phyloP scores from a whole-genome alignment of 2,113 vertebrate genomes.

The Isurus oxyrinchus region DNA sequence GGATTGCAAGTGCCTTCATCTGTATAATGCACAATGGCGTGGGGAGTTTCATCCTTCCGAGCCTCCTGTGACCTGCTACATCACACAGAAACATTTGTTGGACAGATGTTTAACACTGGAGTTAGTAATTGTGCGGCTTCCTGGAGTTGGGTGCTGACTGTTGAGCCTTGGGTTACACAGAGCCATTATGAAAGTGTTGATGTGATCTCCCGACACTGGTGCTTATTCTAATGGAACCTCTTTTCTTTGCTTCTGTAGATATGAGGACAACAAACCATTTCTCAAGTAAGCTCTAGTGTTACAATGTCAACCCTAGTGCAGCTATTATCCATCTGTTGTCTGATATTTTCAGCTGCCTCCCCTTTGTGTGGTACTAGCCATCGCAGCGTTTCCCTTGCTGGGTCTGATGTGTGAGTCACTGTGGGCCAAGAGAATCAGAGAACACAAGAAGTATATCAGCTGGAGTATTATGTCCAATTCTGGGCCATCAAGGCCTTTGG shows the following conservation, averaged over 20 bases:
- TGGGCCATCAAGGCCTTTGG: neutral
- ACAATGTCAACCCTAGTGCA: slow-evolving; percentile 10
- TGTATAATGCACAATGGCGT: neutral
- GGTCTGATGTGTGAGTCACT: neutral
- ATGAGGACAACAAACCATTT: slow-evolving; percentile 35
- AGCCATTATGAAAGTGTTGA: neutral
- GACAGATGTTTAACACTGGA: neutral
- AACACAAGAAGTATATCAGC: neutral
- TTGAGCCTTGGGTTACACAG: slow-evolving; percentile 26
- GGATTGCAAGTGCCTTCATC: neutral
- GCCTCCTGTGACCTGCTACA: neutral
- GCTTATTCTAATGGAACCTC: slow-evolving; percentile 23
- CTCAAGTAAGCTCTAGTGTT: slow-evolving; percentile 33
- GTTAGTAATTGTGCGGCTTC: neutral
- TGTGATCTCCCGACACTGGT: neutral
- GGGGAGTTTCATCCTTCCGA: too few species aligned
- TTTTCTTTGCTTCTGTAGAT: slow-evolving; percentile 36
- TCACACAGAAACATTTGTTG: neutral
- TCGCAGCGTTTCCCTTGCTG: neutral
- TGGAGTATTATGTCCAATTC: neutral
- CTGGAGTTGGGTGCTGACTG: neutral
- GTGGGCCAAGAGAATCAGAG: neutral
- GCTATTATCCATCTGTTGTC: neutral
- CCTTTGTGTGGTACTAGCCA: neutral
- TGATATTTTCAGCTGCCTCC: neutral